phyloP scores from a whole-genome alignment of 2,797 vertebrate genomes.

The Amniataba percoides region DNA sequence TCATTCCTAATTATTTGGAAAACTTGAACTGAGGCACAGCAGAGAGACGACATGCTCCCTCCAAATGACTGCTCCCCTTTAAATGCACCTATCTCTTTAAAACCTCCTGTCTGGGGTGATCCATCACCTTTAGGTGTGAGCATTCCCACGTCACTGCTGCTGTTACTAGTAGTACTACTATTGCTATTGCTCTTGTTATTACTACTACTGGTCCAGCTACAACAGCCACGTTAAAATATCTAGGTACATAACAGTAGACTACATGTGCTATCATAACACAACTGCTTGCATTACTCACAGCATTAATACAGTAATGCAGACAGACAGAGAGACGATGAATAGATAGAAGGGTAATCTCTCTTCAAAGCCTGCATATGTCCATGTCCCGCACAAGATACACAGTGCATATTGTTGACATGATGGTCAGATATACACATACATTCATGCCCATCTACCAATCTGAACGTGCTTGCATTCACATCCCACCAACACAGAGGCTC shows the following conservation, averaged over 20 bases:
- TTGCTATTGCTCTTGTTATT: constrained; percentile 7
- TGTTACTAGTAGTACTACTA: constrained; percentile 40
- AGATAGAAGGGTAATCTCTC: neutral
- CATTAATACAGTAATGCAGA: neutral
- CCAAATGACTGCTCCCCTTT: constrained; percentile 44
- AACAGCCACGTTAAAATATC: neutral
- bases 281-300: neutral
- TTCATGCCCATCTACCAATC: neutral
- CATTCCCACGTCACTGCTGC: constrained; percentile 50
- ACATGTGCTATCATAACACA: neutral
- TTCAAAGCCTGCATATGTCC: neutral
- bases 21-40: constrained; percentile 14
- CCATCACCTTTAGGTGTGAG: constrained; percentile 64
- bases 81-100: constrained; percentile 59
- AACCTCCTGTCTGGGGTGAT: constrained; percentile 49
- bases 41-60: constrained; percentile 32
- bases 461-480: neutral
- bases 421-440: neutral
- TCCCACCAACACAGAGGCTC: no score
- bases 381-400: neutral
- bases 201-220: constrained; percentile 12
- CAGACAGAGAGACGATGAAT: neutral
- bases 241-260: neutral
- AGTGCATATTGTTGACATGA: neutral
- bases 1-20: constrained; percentile 19